Percentiles rank a stretch among this genome's conserved stretches.
Evolutionary conservation across 2,113 vertebrate genomes (phyloP).

Genomic region (Syrmaticus mikado): DNA sequence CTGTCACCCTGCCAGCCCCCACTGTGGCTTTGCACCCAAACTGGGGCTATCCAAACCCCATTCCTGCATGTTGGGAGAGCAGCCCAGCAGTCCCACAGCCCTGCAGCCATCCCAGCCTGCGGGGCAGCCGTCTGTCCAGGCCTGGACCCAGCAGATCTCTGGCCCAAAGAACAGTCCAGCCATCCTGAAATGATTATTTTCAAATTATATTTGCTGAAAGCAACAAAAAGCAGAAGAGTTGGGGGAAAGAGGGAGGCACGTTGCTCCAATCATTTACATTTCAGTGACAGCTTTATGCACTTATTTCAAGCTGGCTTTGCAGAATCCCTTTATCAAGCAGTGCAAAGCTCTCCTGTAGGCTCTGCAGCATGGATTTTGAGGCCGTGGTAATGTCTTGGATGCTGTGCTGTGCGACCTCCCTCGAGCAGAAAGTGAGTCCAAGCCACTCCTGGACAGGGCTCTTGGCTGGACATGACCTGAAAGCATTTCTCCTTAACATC

Average conservation of each 20-base stretch:
- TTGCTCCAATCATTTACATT: conserved; percentile 13
- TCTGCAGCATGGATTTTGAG: neutral
- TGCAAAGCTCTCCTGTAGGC: neutral
- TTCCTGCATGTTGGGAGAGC: too few relatives aligned
- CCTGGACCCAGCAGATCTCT: neutral
- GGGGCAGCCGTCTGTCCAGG: neutral
- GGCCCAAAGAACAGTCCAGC: neutral
- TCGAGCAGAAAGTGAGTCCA: neutral
- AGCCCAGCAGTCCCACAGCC: neutral
- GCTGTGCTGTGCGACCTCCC: rapidly evolving
- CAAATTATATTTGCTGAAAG: neutral
- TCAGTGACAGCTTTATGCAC: conserved; percentile 39
- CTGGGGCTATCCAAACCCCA: rapidly evolving
- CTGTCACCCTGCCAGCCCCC: neutral
- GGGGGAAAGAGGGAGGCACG: neutral
- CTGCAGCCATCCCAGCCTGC: neutral
- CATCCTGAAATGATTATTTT: neutral
- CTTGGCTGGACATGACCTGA: neutral
- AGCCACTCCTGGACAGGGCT: neutral
- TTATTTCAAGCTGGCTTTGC: conserved; percentile 40
- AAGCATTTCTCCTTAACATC: neutral
- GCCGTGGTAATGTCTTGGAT: neutral
- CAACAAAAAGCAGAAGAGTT: conserved; percentile 14
- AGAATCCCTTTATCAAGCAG: conserved; percentile 5
- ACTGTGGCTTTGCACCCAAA: neutral